Percentiles rank a stretch among this genome's conserved stretches.
Evolutionary conservation across 2,888 invertebrate genomes (phyloP).

Genomic region (Drosophila testacea): DNA sequence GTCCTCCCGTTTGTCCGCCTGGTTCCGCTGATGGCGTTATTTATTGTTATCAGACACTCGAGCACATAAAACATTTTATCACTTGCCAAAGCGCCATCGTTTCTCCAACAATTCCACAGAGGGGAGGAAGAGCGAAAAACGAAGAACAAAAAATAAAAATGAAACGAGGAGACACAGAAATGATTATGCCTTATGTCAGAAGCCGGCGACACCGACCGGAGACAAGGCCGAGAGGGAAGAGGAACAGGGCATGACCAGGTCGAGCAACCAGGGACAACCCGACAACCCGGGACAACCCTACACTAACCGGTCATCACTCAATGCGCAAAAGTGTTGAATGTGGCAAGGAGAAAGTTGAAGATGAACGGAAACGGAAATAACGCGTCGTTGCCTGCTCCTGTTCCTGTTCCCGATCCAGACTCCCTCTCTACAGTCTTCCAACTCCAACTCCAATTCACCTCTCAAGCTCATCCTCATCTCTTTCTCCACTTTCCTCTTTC

Average conservation of each 20-base stretch:
- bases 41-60: conserved; percentile 80
- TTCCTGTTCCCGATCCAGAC: conserved; percentile 7
- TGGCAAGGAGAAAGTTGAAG: conserved; percentile 54
- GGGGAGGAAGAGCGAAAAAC: too few relatives aligned
- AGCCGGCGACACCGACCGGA: conserved; percentile 44
- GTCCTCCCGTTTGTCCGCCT: conserved; percentile 25
- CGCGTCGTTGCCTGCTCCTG: conserved; percentile 60
- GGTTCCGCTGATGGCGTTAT: conserved; percentile 73
- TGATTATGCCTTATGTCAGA: conserved; percentile 61
- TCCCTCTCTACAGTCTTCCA: background rate
- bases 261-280: background rate
- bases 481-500: conserved; percentile 27
- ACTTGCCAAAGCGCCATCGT: conserved; percentile 58
- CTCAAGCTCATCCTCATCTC: conserved; percentile 12
- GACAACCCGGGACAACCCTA: conserved; percentile 1
- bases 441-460: background rate
- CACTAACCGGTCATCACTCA: conserved; percentile 60
- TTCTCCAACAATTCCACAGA: conserved; percentile 35
- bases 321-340: conserved; percentile 65
- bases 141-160: background rate
- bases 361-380: conserved; percentile 64
- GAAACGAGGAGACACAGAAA: conserved; percentile 30
- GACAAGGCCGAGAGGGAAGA: conserved; percentile 2
- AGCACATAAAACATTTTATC: conserved; percentile 78
- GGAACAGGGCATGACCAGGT: conserved; percentile 20